These are phyloP conservation scores for Hippoglossus stenolepis DNA, from an alignment of 2,113 vertebrate species.

Conservation along the genomic window DNA sequence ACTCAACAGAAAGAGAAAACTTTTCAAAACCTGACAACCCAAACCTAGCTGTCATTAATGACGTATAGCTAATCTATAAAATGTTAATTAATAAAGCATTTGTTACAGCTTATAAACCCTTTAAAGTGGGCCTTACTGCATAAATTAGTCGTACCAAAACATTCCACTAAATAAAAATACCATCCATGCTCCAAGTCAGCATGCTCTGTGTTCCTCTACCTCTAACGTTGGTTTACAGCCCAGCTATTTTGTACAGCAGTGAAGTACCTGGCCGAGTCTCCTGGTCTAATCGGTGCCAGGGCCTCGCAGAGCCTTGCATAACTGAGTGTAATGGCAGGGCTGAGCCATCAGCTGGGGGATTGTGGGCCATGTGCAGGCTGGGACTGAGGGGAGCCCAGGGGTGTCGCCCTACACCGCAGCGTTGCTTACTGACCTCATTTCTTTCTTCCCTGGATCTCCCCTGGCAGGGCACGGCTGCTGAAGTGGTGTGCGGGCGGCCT, in stretches of 20 bases:
- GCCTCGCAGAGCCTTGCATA: constrained; percentile 25
- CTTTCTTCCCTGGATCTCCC: constrained; percentile 38
- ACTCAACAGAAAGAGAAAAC: not conserved
- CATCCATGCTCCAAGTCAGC: not conserved
- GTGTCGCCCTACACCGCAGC: constrained; percentile 57
- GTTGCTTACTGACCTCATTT: constrained; percentile 72
- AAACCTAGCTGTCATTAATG: not conserved
- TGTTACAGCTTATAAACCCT: not conserved
- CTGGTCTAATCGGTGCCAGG: constrained; percentile 22
- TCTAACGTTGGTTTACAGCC: constrained; percentile 7
- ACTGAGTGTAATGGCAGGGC: constrained; percentile 33
- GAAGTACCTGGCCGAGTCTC: constrained; percentile 34
- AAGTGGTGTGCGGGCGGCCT: constrained; percentile 14
- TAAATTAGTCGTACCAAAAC: not conserved
- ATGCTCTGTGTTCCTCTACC: too few relatives aligned
- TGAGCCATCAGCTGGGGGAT: constrained; percentile 58
- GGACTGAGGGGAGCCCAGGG: constrained; percentile 53
- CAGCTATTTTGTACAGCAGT: constrained; percentile 5
- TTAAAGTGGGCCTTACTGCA: not conserved
- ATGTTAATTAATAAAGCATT: not conserved
- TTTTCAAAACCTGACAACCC: not conserved
- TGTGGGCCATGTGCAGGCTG: constrained; percentile 38
- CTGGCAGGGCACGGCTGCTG: constrained; percentile 19
- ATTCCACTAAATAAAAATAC: not conserved
- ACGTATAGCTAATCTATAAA: not conserved